These are phyloP conservation scores for Thalassoma bifasciatum DNA, from an alignment of 2,113 vertebrate genomes.

Conservation along the genomic window DNA sequence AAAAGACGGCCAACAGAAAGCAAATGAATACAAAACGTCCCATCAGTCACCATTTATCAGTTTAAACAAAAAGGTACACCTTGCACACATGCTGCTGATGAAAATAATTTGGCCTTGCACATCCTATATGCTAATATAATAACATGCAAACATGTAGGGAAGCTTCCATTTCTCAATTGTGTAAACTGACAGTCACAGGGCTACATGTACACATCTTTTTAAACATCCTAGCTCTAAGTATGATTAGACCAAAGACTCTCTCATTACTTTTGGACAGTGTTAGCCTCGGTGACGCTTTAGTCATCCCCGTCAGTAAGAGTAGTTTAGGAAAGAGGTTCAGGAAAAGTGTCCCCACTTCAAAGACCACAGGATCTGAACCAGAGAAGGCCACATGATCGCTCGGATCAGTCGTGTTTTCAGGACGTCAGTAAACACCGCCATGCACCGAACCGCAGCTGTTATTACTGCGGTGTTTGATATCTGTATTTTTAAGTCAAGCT, in stretches of 20 bases:
- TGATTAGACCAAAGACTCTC: constrained; percentile 39
- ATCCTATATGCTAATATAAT: constrained; percentile 68
- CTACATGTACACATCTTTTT: constrained; percentile 56
- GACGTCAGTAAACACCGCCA: constrained; percentile 68
- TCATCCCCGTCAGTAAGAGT: constrained; percentile 31
- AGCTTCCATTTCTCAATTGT: constrained; percentile 25
- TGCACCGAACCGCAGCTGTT: constrained; percentile 56
- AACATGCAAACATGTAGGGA: constrained; percentile 75
- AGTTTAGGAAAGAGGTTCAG: constrained; percentile 1
- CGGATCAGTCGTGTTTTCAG: constrained; percentile 47
- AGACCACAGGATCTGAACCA: constrained; percentile 69
- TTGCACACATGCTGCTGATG: constrained; percentile 72
- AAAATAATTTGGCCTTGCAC: constrained; percentile 68
- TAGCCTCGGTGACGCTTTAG: constrained; percentile 26
- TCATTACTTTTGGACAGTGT: constrained; percentile 45
- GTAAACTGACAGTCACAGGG: constrained; percentile 47
- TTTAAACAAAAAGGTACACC: constrained; percentile 57
- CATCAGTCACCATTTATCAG: constrained; percentile 49
- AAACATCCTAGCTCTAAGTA: constrained; percentile 58
- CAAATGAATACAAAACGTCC: constrained; percentile 40
- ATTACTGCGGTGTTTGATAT: constrained; percentile 43
- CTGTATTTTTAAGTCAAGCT: constrained; percentile 46
- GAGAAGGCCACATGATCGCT: constrained; percentile 68
- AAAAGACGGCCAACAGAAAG: constrained; percentile 45
- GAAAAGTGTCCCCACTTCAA: constrained; percentile 32